Evolutionary conservation across 2,113 vertebrate genomes (phyloP).

Genomic region (Herpetotheres cachinnans): DNA sequence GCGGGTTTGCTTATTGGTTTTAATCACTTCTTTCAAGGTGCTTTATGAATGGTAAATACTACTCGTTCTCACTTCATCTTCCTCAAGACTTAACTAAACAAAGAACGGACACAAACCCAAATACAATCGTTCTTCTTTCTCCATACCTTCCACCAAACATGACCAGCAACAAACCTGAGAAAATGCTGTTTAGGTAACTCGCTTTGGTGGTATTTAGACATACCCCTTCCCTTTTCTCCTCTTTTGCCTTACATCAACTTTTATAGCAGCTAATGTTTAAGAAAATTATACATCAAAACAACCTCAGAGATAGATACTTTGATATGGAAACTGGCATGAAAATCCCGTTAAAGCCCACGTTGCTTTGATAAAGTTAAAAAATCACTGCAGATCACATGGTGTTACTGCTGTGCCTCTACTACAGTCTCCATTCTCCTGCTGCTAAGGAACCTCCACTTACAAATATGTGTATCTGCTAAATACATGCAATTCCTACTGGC

Average conservation of each 20-base stretch:
- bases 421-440: background rate
- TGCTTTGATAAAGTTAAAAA: background rate
- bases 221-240: background rate
- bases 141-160: background rate
- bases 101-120: background rate
- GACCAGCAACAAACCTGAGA: background rate
- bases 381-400: background rate
- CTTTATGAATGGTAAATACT: background rate
- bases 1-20: accelerated
- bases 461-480: background rate
- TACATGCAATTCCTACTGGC: background rate
- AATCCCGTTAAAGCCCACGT: background rate
- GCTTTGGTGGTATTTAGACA: background rate
- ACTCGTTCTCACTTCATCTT: background rate
- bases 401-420: background rate
- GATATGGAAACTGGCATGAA: background rate
- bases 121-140: background rate
- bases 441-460: background rate
- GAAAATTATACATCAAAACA: background rate
- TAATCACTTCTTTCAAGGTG: background rate
- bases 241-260: background rate
- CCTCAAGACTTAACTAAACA: background rate
- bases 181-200: background rate
- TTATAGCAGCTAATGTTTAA: background rate
- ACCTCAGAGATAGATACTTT: background rate